These are phyloP conservation scores for Megamerina dolium DNA, from an alignment of 2,888 invertebrate genomes.

Conservation along the genomic window DNA sequence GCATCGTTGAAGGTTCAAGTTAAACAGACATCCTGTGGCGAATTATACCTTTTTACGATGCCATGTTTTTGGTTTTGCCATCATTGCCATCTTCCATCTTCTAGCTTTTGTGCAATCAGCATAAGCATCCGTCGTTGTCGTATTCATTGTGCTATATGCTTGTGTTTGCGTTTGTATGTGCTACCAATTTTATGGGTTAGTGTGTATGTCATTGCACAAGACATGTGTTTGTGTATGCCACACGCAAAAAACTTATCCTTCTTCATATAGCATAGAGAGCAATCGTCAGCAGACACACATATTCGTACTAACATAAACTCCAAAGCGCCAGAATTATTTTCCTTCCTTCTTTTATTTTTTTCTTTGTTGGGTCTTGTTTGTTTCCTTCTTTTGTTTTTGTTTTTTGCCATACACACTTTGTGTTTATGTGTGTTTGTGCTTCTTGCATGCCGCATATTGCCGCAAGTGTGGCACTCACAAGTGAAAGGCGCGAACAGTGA, in stretches of 20 bases:
- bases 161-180: background rate
- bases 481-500: conserved; percentile 7
- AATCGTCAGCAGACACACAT: conserved; percentile 8
- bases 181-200: background rate
- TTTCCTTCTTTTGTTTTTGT: background rate
- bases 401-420: background rate
- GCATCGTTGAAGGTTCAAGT: conserved; percentile 28
- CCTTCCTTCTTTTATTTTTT: conserved; percentile 3
- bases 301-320: conserved; percentile 3
- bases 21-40: conserved; percentile 43
- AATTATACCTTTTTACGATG: conserved; percentile 37
- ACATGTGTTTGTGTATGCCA: background rate
- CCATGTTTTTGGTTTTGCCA: conserved; percentile 28
- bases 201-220: background rate
- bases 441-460: background rate
- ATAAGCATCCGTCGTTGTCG: conserved; percentile 7
- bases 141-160: background rate
- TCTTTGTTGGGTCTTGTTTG: background rate
- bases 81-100: conserved; percentile 3
- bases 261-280: conserved; percentile 1
- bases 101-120: conserved; percentile 12
- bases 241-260: conserved; percentile 9
- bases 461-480: conserved; percentile 8
- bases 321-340: conserved; percentile 2
- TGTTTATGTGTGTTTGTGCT: background rate